Percentiles rank a stretch among this genome's conserved stretches.
phyloP scores from a whole-genome alignment of 2,113 vertebrate species.

The Tragelaphus buxtoni region DNA sequence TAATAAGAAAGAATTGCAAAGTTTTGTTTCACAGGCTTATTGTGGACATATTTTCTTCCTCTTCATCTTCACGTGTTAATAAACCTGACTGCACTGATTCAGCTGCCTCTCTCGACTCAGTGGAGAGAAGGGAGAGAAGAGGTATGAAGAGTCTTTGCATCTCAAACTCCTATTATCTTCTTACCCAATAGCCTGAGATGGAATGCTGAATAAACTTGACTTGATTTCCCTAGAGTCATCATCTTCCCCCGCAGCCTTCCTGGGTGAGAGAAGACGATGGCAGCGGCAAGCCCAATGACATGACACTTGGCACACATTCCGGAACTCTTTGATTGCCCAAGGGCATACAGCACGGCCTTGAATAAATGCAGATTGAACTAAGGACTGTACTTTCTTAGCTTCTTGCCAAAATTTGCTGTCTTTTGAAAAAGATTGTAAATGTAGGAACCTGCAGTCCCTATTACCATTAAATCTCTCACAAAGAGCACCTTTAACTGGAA shows the following conservation, averaged over 20 bases:
- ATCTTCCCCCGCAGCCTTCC: slow-evolving; percentile 5
- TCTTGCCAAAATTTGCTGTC: slow-evolving; percentile 40
- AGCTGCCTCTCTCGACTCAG: background rate
- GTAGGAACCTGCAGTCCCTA: background rate
- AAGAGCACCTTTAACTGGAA: slow-evolving; percentile 18
- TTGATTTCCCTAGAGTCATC: slow-evolving; percentile 47
- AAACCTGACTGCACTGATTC: background rate
- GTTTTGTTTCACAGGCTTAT: background rate
- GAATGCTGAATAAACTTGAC: slow-evolving; percentile 51
- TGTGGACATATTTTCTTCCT: background rate
- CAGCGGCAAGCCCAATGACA: background rate
- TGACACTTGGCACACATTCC: slow-evolving; percentile 21
- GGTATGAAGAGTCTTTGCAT: background rate
- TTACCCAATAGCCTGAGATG: slow-evolving; percentile 48
- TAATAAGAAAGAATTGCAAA: background rate
- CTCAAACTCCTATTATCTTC: slow-evolving; percentile 33
- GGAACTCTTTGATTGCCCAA: slow-evolving; percentile 55
- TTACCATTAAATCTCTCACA: slow-evolving; percentile 45
- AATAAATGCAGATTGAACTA: slow-evolving; percentile 60
- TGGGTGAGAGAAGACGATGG: background rate
- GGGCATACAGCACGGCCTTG: slow-evolving; percentile 33
- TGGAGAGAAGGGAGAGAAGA: background rate
- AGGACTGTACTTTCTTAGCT: background rate
- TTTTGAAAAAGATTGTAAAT: slow-evolving; percentile 35
- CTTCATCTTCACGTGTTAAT: background rate